Percentiles rank a stretch among this genome's conserved stretches.
Conservation (phyloP, 2,797 vertebrate species). For the Clarias laeviceps region DNA sequence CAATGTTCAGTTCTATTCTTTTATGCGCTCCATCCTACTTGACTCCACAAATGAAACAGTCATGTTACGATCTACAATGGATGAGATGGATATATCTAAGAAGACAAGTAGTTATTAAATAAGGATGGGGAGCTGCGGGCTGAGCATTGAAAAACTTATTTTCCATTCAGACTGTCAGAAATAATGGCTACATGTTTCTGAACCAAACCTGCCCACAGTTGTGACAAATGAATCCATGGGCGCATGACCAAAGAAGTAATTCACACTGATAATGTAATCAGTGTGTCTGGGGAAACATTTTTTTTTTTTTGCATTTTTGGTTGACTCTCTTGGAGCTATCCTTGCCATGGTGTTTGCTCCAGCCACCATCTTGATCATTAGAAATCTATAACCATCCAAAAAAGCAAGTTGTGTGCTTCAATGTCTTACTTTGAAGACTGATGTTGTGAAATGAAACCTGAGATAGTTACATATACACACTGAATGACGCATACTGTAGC, state of each 20-base stretch:
- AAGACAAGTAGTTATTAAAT: not conserved
- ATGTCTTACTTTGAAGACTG: not conserved
- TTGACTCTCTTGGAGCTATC: not conserved
- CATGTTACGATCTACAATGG: not conserved
- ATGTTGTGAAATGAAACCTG: no score
- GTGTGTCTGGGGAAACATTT: not conserved
- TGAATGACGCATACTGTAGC: no score
- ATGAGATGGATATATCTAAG: slow-evolving; percentile 1
- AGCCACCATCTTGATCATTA: not conserved
- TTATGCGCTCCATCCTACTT: not conserved
- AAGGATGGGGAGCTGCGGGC: not conserved
- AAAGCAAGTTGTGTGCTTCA: not conserved
- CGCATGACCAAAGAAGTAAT: not conserved
- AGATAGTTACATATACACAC: no score
- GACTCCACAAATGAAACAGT: not conserved
- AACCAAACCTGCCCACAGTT: not conserved
- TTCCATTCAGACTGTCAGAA: slow-evolving; percentile 8
- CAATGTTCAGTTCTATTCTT: not conserved
- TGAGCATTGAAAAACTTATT: not conserved
- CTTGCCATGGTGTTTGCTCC: not conserved
- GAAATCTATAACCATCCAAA: not conserved
- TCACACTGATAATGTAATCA: not conserved
- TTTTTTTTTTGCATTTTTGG: not conserved
- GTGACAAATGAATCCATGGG: not conserved
- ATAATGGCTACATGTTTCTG: slow-evolving; percentile 10